A percentile compares a stretch with the other conserved stretches of the same genome.
Conservation (phyloP, 2,888 invertebrate species). For the Glomeris marginata region DNA sequence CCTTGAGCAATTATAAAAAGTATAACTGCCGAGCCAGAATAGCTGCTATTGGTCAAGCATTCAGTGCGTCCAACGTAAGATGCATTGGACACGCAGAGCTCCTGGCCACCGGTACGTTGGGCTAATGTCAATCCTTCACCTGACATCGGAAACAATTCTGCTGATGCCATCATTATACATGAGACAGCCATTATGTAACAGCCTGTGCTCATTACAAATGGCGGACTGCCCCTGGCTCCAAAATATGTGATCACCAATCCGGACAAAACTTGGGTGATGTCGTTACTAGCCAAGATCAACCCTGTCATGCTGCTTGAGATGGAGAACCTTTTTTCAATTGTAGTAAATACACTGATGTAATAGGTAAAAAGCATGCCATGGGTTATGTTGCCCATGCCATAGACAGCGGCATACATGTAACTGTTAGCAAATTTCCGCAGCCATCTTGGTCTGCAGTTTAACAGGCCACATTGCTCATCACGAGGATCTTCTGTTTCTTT, state of each 20-base stretch:
- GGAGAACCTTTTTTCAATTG: slow-evolving; percentile 13
- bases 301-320: slow-evolving; percentile 32
- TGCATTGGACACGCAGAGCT: neutral
- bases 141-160: neutral
- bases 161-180: slow-evolving; percentile 44
- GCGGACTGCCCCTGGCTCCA: slow-evolving; percentile 52
- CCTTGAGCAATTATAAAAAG: slow-evolving; percentile 51
- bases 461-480: slow-evolving; percentile 14
- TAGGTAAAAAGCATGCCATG: slow-evolving; percentile 14
- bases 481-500: neutral
- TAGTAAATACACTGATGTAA: slow-evolving; percentile 11
- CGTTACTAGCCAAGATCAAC: slow-evolving; percentile 55
- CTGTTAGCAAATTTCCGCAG: slow-evolving; percentile 10
- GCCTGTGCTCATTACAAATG: slow-evolving; percentile 56
- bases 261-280: slow-evolving; percentile 51
- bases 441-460: slow-evolving; percentile 9
- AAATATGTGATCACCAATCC: slow-evolving; percentile 52
- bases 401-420: slow-evolving; percentile 8
- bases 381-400: slow-evolving; percentile 2
- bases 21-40: slow-evolving; percentile 25
- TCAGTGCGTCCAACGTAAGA: neutral
- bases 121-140: neutral
- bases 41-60: neutral
- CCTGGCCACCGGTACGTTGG: neutral
- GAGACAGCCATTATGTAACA: slow-evolving; percentile 46